Base-by-base conservation (phyloP, 2,113 vertebrate genomes). In the Rhinolophus ferrumequinum region DNA sequence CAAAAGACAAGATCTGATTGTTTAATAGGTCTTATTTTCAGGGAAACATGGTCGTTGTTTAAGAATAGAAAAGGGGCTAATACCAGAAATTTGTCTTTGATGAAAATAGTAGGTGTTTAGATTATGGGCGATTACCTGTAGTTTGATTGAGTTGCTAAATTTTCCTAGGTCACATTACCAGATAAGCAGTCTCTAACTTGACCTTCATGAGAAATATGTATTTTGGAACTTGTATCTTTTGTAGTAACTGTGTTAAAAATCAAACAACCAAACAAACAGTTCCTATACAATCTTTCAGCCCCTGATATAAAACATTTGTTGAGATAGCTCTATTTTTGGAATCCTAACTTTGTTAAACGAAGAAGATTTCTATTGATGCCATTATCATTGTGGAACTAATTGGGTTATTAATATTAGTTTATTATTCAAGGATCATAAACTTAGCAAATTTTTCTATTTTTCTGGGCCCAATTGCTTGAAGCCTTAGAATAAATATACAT, bases 401-500 rank as follows among this genome's bases (percentile, higher is more conserved):
- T 64, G 1, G 89, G 79, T 96, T 94, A 88, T 19, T 96, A n/a
- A 85, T 94, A 66, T 52, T 93, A 44, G 13, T 50, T 70, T 38
- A 66, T 10, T 96, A 52, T 76, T 38, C 67, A 14, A 35, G 82
- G 35, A 24, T 87, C 84, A 97, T 67, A 80, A 75, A 85, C 82
- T 73, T 0, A 95, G 47, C 2, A 24, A 0, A 30, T 81, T 96
- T 97, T 97, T 64, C 70, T 94, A 44, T 90, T 62, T 6, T 12
- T 96, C 90, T 93, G 44, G 41, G 30, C 35, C 66, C 30, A 52
- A 44, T 47, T 92, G 93, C 58, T 91, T 93, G 18, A 56, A 96
- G 62, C 18, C 90, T 98, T 97, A 70, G 94, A 94, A 97, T 77
- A 94, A 70, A 47, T 75, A 88, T 64, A 41, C 21, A 76, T 86